These are phyloP conservation scores for Protodeltote pygarga DNA, from an alignment of 2,888 invertebrate species.

Conservation along the genomic window DNA sequence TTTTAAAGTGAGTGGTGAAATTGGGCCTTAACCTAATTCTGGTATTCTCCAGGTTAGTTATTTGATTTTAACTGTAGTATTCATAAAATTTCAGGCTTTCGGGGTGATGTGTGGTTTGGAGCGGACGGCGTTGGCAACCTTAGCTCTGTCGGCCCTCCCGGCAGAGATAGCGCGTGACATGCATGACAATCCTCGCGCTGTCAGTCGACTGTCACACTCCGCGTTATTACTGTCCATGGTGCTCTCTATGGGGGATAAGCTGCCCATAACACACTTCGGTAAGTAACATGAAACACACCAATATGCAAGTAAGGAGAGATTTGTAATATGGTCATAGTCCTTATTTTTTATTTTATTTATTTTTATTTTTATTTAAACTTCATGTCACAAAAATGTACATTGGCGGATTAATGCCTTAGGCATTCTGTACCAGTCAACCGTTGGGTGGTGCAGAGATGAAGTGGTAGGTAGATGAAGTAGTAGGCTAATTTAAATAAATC, in stretches of 20 bases:
- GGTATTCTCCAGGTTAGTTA: too few relatives aligned
- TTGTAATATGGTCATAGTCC: not conserved
- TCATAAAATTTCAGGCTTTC: slow-evolving; percentile 89
- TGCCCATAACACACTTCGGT: slow-evolving; percentile 97
- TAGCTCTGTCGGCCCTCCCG: slow-evolving; percentile 95
- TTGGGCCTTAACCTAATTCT: too few relatives aligned
- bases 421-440: too few relatives aligned
- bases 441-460: too few relatives aligned
- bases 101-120: slow-evolving; percentile 95
- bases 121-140: slow-evolving; percentile 92
- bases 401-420: too few relatives aligned
- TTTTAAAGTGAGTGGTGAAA: too few relatives aligned
- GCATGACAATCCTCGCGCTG: slow-evolving; percentile 92
- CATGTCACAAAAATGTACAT: too few relatives aligned
- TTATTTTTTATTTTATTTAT: not conserved
- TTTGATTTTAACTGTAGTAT: not conserved
- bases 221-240: slow-evolving; percentile 95
- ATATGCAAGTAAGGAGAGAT: not conserved
- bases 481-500: too few relatives aligned
- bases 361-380: too few relatives aligned
- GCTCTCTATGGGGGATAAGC: slow-evolving; percentile 95
- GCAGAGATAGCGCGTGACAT: slow-evolving; percentile 96
- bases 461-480: too few relatives aligned
- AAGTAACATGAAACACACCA: slow-evolving; percentile 19
- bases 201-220: slow-evolving; percentile 93